These are phyloP conservation scores for Meloidogyne exigua DNA, from an alignment of 1,140 invertebrate species.

Conservation along the genomic window DNA sequence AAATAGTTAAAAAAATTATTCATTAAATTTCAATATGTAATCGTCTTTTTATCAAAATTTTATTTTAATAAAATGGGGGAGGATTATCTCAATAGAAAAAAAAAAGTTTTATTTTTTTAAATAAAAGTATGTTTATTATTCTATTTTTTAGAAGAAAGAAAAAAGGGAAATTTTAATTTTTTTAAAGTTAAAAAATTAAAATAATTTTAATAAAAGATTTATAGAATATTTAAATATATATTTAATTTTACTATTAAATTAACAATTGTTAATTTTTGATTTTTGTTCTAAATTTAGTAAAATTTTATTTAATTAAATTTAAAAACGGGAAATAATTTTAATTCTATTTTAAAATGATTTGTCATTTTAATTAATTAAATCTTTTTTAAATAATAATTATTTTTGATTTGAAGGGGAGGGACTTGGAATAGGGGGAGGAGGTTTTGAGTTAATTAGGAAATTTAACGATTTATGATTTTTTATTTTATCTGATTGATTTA, in stretches of 20 bases:
- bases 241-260: background rate
- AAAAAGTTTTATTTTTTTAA: background rate
- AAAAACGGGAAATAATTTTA: background rate
- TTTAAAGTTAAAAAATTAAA: too few relatives aligned
- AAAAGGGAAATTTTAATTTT: too few relatives aligned
- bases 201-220: background rate
- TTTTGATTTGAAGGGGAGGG: slow-evolving; percentile 4
- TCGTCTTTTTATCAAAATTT: background rate
- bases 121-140: background rate
- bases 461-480: background rate
- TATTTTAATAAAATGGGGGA: background rate
- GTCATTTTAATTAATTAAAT: background rate
- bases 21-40: background rate
- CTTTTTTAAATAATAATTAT: background rate
- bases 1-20: background rate
- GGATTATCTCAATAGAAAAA: background rate
- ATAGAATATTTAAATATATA: too few relatives aligned
- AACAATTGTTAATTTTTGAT: background rate
- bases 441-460: background rate
- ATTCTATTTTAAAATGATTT: background rate
- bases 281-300: background rate
- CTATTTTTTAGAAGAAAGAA: too few relatives aligned
- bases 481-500: background rate
- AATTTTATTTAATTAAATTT: background rate
- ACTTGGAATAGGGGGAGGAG: background rate